Percentiles rank a stretch among this genome's conserved stretches.
Conservation (phyloP, 2,797 vertebrate genomes). For the Falco biarmicus region DNA sequence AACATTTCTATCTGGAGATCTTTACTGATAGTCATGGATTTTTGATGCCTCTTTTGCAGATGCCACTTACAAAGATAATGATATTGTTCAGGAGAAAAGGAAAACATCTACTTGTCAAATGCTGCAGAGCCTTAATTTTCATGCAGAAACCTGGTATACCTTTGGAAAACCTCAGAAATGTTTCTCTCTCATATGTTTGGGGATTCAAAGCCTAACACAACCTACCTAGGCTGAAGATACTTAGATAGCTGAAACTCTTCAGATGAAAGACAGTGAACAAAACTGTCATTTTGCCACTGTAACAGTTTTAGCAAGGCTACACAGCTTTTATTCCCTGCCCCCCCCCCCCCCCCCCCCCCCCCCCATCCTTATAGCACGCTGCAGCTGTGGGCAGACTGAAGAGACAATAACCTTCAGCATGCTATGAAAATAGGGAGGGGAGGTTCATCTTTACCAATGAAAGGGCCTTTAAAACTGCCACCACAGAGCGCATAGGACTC, state of each 20-base stretch:
- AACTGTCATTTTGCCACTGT: neutral
- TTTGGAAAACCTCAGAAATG: neutral
- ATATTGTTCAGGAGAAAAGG: neutral
- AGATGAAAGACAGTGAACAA: neutral
- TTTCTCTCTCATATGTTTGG: neutral
- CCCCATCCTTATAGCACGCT: neutral
- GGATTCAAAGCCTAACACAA: neutral
- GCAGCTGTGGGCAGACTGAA: neutral
- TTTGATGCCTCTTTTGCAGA: neutral
- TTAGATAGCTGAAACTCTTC: neutral
- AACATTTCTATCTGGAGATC: neutral
- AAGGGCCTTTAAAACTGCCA: neutral
- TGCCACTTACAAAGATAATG: neutral
- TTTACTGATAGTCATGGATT: neutral
- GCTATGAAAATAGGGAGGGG: neutral
- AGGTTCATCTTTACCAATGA: neutral
- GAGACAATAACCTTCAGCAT: neutral
- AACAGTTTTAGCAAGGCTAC: neutral
- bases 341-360: no score
- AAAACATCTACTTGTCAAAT: neutral
- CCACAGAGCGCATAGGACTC: neutral
- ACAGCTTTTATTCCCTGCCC: no score
- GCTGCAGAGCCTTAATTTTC: neutral
- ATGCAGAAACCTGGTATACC: neutral
- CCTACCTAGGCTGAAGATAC: neutral